Evolutionary conservation across 2,113 vertebrate genomes (phyloP).

Genomic region (Menura novaehollandiae): DNA sequence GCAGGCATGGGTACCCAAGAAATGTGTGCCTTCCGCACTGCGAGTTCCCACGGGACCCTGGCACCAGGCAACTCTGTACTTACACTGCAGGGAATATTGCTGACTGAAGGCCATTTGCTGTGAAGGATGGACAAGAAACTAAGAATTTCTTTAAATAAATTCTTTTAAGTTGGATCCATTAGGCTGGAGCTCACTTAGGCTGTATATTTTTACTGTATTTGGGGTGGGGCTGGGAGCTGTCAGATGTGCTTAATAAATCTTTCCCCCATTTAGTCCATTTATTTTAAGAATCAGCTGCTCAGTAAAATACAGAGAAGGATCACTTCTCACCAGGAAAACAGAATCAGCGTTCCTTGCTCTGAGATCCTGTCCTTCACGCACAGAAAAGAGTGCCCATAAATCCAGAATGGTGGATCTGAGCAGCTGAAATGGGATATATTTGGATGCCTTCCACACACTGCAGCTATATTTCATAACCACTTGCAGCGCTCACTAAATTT

Average conservation of each 20-base stretch:
- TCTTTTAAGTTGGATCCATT: slow-evolving; percentile 2
- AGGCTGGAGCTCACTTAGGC: background rate
- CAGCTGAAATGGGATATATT: slow-evolving; percentile 44
- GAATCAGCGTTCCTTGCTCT: slow-evolving; percentile 16
- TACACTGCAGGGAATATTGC: background rate
- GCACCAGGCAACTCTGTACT: background rate
- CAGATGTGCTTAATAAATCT: slow-evolving; percentile 1
- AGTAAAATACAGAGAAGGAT: slow-evolving; percentile 18
- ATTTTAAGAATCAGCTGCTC: slow-evolving; percentile 10
- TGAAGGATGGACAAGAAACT: background rate
- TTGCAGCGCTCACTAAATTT: slow-evolving; percentile 16
- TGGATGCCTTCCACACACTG: slow-evolving; percentile 55
- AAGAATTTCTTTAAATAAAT: background rate
- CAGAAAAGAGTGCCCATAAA: slow-evolving; percentile 26
- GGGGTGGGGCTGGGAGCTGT: background rate
- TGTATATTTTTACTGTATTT: background rate
- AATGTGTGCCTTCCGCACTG: background rate
- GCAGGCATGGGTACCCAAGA: background rate
- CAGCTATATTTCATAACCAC: slow-evolving; percentile 53
- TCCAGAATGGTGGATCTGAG: slow-evolving; percentile 25
- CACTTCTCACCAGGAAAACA: background rate
- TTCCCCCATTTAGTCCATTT: background rate
- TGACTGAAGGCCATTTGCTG: slow-evolving; percentile 19
- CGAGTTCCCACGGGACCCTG: accelerated
- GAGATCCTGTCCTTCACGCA: slow-evolving; percentile 42